Base-by-base conservation (phyloP, 1,140 invertebrate species). In the Alviniconcha marisindica region DNA sequence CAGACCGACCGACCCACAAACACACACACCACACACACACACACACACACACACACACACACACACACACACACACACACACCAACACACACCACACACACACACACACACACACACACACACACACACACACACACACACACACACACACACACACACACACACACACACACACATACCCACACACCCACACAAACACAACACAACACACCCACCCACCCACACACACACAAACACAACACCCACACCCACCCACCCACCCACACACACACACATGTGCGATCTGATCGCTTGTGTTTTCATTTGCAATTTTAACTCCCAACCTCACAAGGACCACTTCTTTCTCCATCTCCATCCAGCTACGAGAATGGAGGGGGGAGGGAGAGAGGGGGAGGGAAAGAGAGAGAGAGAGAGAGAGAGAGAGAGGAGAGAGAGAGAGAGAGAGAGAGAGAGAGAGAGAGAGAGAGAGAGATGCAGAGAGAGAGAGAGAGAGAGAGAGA, bases 161-260 rank as follows among this genome's bases (percentile, higher is more conserved):
- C 36, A 74, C 71, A 74, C 42, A 78, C 77, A 78, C 48, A 78
- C 77, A 48, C 12, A 78, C 77, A 36, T 78, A 51, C 77, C 15
- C 0, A 7, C 36, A 74, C n/a, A 38, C 42, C 24, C 14, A 38
- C 42, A 38, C 5, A 33, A 0, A 18, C 7, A n/a, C 42, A 40
- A 10, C 5, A 0, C 5, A 5, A 33, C 71, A 33, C 36, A 33
- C 71, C 5, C 7, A 74, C 7, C 18, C 42, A 38, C 36, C n/a
- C 7, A 38, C 71, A 44, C 42, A 40, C 36, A 74, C 71, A 74
- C 42, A 74, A 24, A 40, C 36, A 33, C 14, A 21, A n/a, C 44
- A 79, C 44, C 7, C 44, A 76, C 73, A 76, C 24, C 31, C 73
- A 76, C 44, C 31, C 28, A 76, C 44, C 31, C 73, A 76, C 73